These are phyloP conservation scores for Drosophila novamexicana DNA, from an alignment of 1,140 invertebrate genomes.

Conservation along the genomic window DNA sequence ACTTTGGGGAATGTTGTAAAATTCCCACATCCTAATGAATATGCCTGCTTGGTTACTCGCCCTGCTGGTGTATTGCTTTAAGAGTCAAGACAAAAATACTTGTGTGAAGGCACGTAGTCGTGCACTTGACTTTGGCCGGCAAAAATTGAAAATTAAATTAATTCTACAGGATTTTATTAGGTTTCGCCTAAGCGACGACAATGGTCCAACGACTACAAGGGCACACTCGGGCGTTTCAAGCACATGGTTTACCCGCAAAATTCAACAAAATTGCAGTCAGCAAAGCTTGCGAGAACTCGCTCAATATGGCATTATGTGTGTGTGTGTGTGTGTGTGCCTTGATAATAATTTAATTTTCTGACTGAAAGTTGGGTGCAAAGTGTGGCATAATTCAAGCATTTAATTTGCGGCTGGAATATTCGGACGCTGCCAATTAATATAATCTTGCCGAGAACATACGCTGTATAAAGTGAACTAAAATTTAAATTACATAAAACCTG, in stretches of 20 bases:
- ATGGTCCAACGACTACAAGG: slow-evolving; percentile 40
- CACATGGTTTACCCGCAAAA: slow-evolving; percentile 19
- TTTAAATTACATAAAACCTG: slow-evolving; percentile 13
- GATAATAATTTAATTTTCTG: slow-evolving; percentile 77
- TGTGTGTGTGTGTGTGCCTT: slow-evolving; percentile 14
- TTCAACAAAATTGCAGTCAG: slow-evolving; percentile 16
- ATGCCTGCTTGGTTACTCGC: slow-evolving; percentile 8
- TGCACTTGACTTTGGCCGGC: slow-evolving; percentile 70
- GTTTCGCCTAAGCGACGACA: slow-evolving; percentile 61
- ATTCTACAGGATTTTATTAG: slow-evolving; percentile 80
- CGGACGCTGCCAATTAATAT: slow-evolving; percentile 61
- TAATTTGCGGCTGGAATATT: slow-evolving; percentile 45
- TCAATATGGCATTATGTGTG: slow-evolving; percentile 16
- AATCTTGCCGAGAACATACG: slow-evolving; percentile 47
- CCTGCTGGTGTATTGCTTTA: slow-evolving; percentile 16
- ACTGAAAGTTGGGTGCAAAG: slow-evolving; percentile 54
- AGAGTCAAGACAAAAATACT: slow-evolving; percentile 33
- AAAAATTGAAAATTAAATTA: slow-evolving; percentile 72
- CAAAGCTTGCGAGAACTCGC: slow-evolving; percentile 24
- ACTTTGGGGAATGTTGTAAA: too few species aligned
- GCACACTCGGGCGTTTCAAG: slow-evolving; percentile 28
- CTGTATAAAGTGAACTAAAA: slow-evolving; percentile 13
- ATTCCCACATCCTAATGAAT: slow-evolving; percentile 1
- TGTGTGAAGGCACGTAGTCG: slow-evolving; percentile 57
- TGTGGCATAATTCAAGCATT: slow-evolving; percentile 67